phyloP scores from a whole-genome alignment of 1,140 invertebrate genomes.

The Phenacoccus solenopsis region DNA sequence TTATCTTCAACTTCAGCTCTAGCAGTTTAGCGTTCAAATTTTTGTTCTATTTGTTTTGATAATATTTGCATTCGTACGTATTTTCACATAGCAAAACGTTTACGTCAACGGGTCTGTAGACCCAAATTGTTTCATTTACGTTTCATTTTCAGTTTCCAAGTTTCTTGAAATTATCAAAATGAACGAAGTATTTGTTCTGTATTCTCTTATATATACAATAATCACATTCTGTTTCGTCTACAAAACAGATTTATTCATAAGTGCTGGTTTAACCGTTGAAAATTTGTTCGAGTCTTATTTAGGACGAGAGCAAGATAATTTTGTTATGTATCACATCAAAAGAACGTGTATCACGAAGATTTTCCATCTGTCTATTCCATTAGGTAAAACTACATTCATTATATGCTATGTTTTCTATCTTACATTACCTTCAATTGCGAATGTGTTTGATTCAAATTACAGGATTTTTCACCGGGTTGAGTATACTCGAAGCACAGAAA shows the following conservation, averaged over 20 bases:
- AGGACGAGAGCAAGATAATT: constrained; percentile 52
- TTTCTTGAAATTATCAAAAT: constrained; percentile 1
- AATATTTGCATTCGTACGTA: too few species aligned
- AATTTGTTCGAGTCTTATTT: constrained; percentile 48
- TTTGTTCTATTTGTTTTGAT: too few species aligned
- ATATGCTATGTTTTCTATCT: constrained; percentile 7
- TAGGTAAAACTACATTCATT: constrained; percentile 40
- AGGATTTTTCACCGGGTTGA: constrained; percentile 48
- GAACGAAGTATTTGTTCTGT: constrained; percentile 10
- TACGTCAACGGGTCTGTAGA: too few species aligned
- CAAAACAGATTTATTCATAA: constrained; percentile 59
- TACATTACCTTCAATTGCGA: constrained; percentile 10
- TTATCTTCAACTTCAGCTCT: too few species aligned
- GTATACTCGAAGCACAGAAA: constrained; percentile 26
- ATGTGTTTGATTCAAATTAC: constrained; percentile 20
- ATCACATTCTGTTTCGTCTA: constrained; percentile 55
- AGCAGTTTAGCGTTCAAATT: too few species aligned
- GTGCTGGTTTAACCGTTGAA: constrained; percentile 56
- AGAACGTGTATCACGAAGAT: constrained; percentile 50
- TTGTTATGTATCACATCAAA: constrained; percentile 57
- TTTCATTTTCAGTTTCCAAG: too few species aligned
- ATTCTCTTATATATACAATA: constrained; percentile 47
- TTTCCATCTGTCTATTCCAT: constrained; percentile 51
- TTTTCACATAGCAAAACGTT: too few species aligned
- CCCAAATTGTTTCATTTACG: too few species aligned